These are phyloP conservation scores for Athalia cordata DNA, from an alignment of 2,888 invertebrate species.

Conservation along the genomic window DNA sequence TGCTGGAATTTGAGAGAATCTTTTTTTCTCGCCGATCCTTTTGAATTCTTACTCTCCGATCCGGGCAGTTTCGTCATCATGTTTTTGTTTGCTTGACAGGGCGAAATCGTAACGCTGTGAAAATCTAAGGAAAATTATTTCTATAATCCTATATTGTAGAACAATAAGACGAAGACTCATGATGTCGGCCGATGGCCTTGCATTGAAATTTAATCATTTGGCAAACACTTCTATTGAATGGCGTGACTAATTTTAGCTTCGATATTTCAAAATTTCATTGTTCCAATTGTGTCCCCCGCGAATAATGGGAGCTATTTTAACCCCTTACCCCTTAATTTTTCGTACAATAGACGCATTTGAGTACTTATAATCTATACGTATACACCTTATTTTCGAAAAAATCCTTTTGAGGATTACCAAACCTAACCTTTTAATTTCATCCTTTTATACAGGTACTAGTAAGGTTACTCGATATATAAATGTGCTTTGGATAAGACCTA, in stretches of 20 bases:
- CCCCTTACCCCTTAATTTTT: no score
- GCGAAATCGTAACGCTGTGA: slow-evolving; percentile 12
- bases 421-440: no score
- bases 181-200: neutral
- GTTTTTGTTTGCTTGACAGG: neutral
- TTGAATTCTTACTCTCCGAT: no score
- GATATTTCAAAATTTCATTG: slow-evolving; percentile 22
- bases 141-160: neutral
- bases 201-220: slow-evolving; percentile 27
- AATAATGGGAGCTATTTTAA: neutral
- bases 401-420: no score
- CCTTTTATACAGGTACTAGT: no score
- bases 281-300: slow-evolving; percentile 10
- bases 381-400: neutral
- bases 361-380: neutral
- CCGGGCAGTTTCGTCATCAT: neutral
- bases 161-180: neutral
- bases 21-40: no score
- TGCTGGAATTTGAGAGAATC: no score
- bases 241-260: slow-evolving; percentile 21
- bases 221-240: slow-evolving; percentile 28
- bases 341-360: neutral
- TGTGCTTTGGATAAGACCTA: no score
- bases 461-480: no score
- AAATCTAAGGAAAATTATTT: slow-evolving; percentile 1